phyloP scores from a whole-genome alignment of 2,113 vertebrate genomes.

The Pomatostomus ruficeps region DNA sequence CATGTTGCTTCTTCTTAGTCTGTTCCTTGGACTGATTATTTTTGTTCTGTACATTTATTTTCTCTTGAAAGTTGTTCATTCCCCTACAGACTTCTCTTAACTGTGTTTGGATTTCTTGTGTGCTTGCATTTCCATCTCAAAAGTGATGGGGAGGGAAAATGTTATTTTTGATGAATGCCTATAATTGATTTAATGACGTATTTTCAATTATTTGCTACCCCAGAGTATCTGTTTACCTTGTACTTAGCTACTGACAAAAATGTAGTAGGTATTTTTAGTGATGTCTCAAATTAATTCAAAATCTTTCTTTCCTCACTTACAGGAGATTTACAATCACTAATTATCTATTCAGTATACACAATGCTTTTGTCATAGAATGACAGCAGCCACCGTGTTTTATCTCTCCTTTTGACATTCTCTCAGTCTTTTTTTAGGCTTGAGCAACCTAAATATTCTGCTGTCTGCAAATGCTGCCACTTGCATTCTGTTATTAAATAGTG shows the following conservation, averaged over 20 bases:
- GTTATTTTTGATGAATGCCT: neutral
- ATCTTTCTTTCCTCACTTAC: neutral
- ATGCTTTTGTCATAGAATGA: constrained; percentile 7
- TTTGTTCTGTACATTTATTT: neutral
- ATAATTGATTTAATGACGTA: neutral
- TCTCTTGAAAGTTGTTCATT: neutral
- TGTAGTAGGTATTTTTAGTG: neutral
- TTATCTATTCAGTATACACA: constrained; percentile 25
- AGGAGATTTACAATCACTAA: constrained; percentile 17
- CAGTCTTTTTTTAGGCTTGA: neutral
- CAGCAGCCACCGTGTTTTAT: neutral
- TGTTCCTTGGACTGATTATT: neutral
- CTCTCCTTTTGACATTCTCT: neutral
- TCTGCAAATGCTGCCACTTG: neutral
- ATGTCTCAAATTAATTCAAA: neutral
- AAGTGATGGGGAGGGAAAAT: neutral
- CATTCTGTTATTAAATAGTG: neutral
- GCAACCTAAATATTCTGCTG: constrained; percentile 14
- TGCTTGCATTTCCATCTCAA: neutral
- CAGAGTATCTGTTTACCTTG: neutral
- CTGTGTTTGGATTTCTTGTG: neutral
- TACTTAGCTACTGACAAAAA: neutral
- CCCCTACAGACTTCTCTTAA: neutral
- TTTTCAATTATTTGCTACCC: neutral
- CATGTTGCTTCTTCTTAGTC: neutral